Conservation (phyloP, 2,888 invertebrate genomes). For the Mycogona germanica region DNA sequence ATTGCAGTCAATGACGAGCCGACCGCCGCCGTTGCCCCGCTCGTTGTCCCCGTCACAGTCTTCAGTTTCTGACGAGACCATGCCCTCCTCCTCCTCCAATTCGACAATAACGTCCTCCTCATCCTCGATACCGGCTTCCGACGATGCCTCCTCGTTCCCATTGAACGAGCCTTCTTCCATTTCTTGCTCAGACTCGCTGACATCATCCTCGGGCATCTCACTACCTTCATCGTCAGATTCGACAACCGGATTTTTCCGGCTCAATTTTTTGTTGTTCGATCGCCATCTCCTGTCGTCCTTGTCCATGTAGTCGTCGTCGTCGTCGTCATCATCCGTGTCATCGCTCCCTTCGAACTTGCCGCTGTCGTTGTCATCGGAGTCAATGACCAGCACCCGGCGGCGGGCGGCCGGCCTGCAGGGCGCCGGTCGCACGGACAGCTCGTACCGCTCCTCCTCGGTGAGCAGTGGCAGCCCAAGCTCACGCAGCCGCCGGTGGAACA, state of each 20-base stretch:
- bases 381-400: too few species aligned
- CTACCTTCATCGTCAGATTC: not conserved
- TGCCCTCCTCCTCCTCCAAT: not conserved
- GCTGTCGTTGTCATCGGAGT: not conserved
- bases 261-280: too few species aligned
- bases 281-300: too few species aligned
- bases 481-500: constrained; percentile 2
- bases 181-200: not conserved
- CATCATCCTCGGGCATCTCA: not conserved
- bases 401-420: too few species aligned
- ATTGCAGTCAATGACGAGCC: too few species aligned
- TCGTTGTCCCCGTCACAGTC: not conserved
- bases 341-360: too few species aligned
- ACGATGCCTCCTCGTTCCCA: not conserved
- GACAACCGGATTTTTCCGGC: too few species aligned
- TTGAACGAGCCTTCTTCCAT: not conserved
- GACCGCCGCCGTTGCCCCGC: too few species aligned
- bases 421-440: too few species aligned
- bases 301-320: not conserved
- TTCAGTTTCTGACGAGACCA: not conserved
- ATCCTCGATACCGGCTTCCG: not conserved
- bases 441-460: not conserved
- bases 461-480: constrained; percentile 6
- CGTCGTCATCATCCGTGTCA: not conserved
- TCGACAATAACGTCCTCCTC: not conserved